Evolutionary conservation across 2,888 invertebrate genomes (phyloP), one percentile per base, ranked within the genome.

Genomic region (Barypeithes pellucidus): DNA sequence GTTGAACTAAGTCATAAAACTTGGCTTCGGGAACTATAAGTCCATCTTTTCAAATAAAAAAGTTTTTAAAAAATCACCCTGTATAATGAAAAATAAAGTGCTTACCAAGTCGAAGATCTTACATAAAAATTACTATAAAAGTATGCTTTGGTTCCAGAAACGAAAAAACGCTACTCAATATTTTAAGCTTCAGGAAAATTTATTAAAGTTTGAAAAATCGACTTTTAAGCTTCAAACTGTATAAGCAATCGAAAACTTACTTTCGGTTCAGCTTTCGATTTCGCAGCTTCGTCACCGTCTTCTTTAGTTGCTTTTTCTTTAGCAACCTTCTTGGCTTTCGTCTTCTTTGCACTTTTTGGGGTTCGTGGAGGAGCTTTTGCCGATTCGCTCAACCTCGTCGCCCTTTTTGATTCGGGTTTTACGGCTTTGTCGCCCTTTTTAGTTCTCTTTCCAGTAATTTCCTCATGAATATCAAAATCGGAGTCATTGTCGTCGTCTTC

Each of bases 401-500:
- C 16, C 33, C 50, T 63, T 22, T n/a, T 63, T 4, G 4, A 14
- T 41, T 50, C 66, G 11, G 43, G 24, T 29, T 66, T 54, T 18
- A 1, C 16, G 2, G 50, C 16, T 43, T 43, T 39, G 57, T 29
- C n/a, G 77, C 80, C 75, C 82, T 79, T 78, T 50, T 79, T 79
- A 20, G 76, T 43, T 22, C 73, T 60, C 76, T 82, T 83, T 8
- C 72, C 71, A 71, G 77, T 79, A 1, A 76, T 67, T 47, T 78
- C 79, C 50, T 84, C 81, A 60, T 83, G 82, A 43, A 84, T 68
- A 75, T 85, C 85, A 77, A 83, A 86, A 79, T 90, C 88, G 78
- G 90, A 90, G 79, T 90, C 90, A 83, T 90, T 83, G 63, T 83
- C 84, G 77, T 86, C 85, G 76, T 86, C 85, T 20, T 84, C 65